phyloP scores from a whole-genome alignment of 2,888 invertebrate species.

The Drosophila anceps region DNA sequence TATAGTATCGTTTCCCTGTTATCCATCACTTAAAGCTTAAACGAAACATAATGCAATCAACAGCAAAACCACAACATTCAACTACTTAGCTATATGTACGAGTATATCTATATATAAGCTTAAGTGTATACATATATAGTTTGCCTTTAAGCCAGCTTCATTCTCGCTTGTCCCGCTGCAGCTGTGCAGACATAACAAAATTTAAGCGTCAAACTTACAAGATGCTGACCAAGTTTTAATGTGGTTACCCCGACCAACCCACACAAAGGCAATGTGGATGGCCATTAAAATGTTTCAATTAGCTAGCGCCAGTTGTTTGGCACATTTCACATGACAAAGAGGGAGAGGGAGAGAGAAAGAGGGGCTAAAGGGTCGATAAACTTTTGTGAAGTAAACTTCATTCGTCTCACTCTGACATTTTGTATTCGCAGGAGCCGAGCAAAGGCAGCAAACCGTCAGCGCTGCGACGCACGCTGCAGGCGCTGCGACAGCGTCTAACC shows the following conservation, averaged over 20 bases:
- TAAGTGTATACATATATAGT: not conserved
- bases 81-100: not conserved
- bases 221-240: conserved; percentile 74
- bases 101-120: not conserved
- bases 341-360: not conserved
- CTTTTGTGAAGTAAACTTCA: conserved; percentile 25
- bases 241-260: conserved; percentile 51
- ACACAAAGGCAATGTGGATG: conserved; percentile 2
- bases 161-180: conserved; percentile 12
- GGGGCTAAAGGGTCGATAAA: conserved; percentile 16
- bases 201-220: conserved; percentile 63
- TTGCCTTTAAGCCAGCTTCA: not conserved
- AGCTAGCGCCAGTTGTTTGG: conserved; percentile 49
- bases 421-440: conserved; percentile 77
- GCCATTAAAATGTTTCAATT: conserved; percentile 73
- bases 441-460: conserved; percentile 84
- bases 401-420: not conserved
- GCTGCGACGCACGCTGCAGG: conserved; percentile 84
- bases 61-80: conserved; percentile 5
- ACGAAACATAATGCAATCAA: not conserved
- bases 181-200: conserved; percentile 56
- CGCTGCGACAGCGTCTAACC: conserved; percentile 84
- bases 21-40: conserved; percentile 9
- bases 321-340: conserved; percentile 16
- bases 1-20: not conserved